Evolutionary conservation across 2,797 vertebrate genomes (phyloP), one percentile per base, ranked within the genome.

Genomic region (Parauchenoglanis punctatus): DNA sequence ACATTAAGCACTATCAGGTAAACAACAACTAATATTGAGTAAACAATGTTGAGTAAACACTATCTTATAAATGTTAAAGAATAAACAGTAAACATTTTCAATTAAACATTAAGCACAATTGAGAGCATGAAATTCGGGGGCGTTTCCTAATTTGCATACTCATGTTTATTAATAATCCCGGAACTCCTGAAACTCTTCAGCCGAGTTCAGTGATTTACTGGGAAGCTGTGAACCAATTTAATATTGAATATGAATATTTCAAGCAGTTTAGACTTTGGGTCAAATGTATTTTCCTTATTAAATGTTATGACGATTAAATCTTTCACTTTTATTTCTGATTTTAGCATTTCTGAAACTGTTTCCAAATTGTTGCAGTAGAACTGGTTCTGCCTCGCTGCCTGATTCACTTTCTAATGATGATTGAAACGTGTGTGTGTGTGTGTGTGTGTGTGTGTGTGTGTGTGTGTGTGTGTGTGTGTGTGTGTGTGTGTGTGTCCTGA

Each of bases 371-470:
- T 61, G 31, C 31, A 40, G 78, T 12, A 61, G 35, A 44, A 25
- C 40, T 61, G 77, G 52, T 28, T 70, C 83, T 73, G 65, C n/a
- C 7, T 7, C 58, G 35, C 28, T 77, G 44, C 17, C 59, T 78
- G 12, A 73, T 93, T 94, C 89, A 91, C 93, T 92, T 93, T 92
- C 93, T 94, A 93, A 94, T 89, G 92, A 94, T 94, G 95, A 95
- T 63, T 94, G 93, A 94, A 94, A 94, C 20, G 83, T 73, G 83
- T 84, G 83, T 59, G 54, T 72, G 95, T 94, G 83, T 83, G 81
- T 83, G 81, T 85, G 18, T 93, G 35, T 35, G 75, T 54, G 73
- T 76, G 73, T 61, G 78, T 94, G 72, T 35, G 67, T 7, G 80
- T 86, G 35, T 54, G 75, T 56, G 76, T 58, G 76, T 59, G 77